Percentiles rank a stretch among this genome's conserved stretches.
These are phyloP conservation scores for Threskiornis aethiopicus DNA, from an alignment of 2,797 vertebrate species.

Conservation along the genomic window DNA sequence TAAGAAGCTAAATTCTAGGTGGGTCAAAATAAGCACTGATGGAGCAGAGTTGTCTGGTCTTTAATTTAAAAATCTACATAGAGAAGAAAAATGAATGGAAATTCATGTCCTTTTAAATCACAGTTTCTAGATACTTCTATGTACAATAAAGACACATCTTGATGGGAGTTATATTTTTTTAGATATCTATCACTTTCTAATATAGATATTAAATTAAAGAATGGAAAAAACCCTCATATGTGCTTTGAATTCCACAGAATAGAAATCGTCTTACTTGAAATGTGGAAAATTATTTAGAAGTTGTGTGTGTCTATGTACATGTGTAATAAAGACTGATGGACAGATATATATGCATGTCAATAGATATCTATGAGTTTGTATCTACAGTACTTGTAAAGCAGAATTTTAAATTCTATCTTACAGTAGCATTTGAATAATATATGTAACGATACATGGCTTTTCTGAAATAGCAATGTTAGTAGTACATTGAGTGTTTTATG, in stretches of 20 bases:
- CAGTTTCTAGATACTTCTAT: neutral
- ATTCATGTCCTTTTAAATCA: neutral
- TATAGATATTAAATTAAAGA: neutral
- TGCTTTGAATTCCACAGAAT: neutral
- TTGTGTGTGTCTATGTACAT: fast-evolving
- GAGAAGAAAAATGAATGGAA: neutral
- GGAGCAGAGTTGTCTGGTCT: neutral
- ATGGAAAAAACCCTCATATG: neutral
- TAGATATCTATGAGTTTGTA: neutral
- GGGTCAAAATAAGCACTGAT: neutral
- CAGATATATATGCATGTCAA: neutral
- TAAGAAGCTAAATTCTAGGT: neutral
- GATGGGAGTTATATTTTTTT: neutral
- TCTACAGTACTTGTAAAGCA: neutral
- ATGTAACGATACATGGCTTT: neutral
- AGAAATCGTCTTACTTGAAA: neutral
- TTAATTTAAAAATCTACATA: neutral
- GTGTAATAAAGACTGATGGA: neutral
- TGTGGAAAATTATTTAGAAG: neutral
- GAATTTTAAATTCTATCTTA: neutral
- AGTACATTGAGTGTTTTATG: neutral
- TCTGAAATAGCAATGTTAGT: neutral
- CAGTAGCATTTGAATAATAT: neutral
- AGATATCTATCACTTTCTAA: neutral
- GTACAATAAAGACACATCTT: neutral